Evolutionary conservation across 2,797 vertebrate genomes (phyloP).

Genomic region (Xenentodon cancila): DNA sequence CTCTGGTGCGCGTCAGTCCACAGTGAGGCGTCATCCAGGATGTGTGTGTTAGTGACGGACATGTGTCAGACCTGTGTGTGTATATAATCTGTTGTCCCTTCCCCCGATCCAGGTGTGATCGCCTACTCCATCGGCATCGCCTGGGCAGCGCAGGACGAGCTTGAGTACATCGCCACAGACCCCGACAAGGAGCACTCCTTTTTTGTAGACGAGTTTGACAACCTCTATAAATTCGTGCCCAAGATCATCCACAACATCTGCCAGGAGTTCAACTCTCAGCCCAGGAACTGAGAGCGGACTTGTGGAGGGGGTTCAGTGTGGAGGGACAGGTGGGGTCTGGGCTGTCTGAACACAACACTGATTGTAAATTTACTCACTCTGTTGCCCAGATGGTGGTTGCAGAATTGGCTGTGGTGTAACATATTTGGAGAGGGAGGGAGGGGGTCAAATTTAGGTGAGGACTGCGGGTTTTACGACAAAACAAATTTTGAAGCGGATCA

Average conservation of each 20-base stretch:
- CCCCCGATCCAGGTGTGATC: constrained; percentile 87
- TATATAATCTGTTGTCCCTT: constrained; percentile 13
- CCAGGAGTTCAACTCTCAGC: constrained; percentile 97
- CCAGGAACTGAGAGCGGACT: constrained; percentile 86
- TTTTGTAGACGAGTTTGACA: constrained; percentile 98
- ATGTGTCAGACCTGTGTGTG: too few species aligned
- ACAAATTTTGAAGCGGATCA: constrained; percentile 21
- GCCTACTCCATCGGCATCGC: constrained; percentile 94
- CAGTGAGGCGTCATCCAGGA: constrained; percentile 17
- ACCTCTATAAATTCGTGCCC: constrained; percentile 90
- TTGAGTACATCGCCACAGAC: constrained; percentile 95
- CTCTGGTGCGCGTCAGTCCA: constrained; percentile 19
- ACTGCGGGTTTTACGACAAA: constrained; percentile 19
- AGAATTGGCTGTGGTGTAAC: constrained; percentile 49
- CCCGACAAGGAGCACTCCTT: constrained; percentile 95
- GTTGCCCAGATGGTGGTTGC: constrained; percentile 44
- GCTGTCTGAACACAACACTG: constrained; percentile 32
- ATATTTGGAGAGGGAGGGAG: constrained; percentile 42
- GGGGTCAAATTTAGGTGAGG: constrained; percentile 36
- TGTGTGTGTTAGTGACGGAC: constrained; percentile 12
- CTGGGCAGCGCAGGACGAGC: constrained; percentile 96
- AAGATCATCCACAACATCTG: constrained; percentile 97
- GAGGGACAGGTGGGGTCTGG: constrained; percentile 11
- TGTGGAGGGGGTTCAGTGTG: not conserved
- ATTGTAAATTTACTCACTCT: constrained; percentile 55